Evolutionary conservation across 2,888 invertebrate species (phyloP).

Genomic region (Netelia inedita): DNA sequence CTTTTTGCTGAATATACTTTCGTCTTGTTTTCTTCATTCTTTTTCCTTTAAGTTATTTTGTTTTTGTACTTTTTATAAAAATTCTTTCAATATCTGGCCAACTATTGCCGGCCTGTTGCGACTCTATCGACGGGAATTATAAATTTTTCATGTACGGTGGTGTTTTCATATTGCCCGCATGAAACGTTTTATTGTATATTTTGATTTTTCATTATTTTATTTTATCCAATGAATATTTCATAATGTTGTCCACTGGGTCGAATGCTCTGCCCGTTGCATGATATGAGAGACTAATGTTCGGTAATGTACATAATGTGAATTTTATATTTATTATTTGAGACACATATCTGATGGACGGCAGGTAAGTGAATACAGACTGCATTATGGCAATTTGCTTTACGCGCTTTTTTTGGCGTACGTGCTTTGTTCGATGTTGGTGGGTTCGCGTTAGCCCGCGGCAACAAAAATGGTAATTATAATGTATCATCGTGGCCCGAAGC

Average conservation of each 20-base stretch:
- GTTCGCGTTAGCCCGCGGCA: background rate
- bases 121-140: conserved; percentile 69
- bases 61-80: conserved; percentile 47
- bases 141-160: conserved; percentile 62
- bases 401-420: conserved; percentile 57
- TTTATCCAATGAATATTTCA: conserved; percentile 72
- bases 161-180: conserved; percentile 78
- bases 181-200: conserved; percentile 70
- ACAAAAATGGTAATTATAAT: conserved; percentile 7
- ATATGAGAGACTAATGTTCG: conserved; percentile 79
- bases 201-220: conserved; percentile 26
- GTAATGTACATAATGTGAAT: conserved; percentile 77
- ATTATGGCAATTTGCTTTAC: conserved; percentile 75
- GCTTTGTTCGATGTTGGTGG: background rate
- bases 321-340: conserved; percentile 45
- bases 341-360: conserved; percentile 64
- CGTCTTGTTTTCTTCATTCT: conserved; percentile 36
- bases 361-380: conserved; percentile 79
- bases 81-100: conserved; percentile 55
- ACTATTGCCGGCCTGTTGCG: conserved; percentile 64
- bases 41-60: conserved; percentile 16
- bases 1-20: conserved; percentile 54
- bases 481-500: conserved; percentile 4
- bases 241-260: conserved; percentile 81
- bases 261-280: conserved; percentile 83